Evolutionary conservation across 2,113 vertebrate species (phyloP), one percentile per base, ranked within the genome.

Genomic region (Tupaia tana): DNA sequence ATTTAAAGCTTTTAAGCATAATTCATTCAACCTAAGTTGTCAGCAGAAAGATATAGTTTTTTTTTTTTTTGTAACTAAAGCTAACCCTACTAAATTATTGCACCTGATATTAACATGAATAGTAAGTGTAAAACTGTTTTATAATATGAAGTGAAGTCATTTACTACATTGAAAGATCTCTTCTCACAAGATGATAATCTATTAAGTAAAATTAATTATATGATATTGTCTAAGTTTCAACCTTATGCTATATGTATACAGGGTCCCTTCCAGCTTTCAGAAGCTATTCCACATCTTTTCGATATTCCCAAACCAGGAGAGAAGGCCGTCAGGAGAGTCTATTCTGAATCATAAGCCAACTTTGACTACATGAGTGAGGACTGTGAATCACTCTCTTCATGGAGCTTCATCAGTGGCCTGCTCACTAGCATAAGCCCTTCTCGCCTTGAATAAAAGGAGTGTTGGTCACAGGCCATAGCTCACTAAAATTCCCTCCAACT

Each of bases 21-120:
- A 98, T 98, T 98, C 97, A 98, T 95, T 98, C 99, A 99, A 99
- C 98, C 98, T 98, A 98, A 98, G 98, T 98, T 98, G 98, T 98
- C 98, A 99, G 98, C 98, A 99, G 98, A 99, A 99, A 98, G 98
- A 98, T 98, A 94, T 96, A 98, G 96, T 98, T n/a, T n/a, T n/a
- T n/a, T n/a, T n/a, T n/a, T n/a, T 95, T 97, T 93, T 96, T 98
- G 86, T 96, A 96, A 97, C 96, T 98, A 74, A 91, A 95, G 97
- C 97, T 92, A 92, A 98, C 82, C 92, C 73, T 98, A 96, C 93
- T 98, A 95, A 95, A 52, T 98, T 90, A 98, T 74, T 96, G 97
- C 94, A 98, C 97, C 98, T 96, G 98, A 98, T 97, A 97, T 1
- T 98, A 98, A 97, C 92, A 97, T 91, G 96, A 95, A 86, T 95